Conservation (phyloP, 2,888 invertebrate genomes). For the Altica lythri region DNA sequence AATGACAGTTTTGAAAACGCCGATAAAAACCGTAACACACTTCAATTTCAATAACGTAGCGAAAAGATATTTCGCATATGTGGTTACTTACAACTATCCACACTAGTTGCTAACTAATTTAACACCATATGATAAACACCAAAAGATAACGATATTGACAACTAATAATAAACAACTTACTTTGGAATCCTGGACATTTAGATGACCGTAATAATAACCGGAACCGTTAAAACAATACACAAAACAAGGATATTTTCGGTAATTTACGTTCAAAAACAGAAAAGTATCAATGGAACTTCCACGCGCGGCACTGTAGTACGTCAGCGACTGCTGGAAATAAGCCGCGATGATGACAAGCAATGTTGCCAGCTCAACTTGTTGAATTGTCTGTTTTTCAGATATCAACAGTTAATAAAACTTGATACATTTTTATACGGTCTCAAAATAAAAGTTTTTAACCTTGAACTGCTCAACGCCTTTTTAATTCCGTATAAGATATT, state of each 20-base stretch:
- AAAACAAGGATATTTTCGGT: constrained; percentile 19
- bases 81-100: too few relatives aligned
- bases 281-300: constrained; percentile 29
- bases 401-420: too few relatives aligned
- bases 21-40: not conserved
- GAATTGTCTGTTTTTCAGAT: too few relatives aligned
- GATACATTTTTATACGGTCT: too few relatives aligned
- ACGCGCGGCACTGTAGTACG: constrained; percentile 31
- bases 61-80: constrained; percentile 4
- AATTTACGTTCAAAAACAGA: constrained; percentile 28
- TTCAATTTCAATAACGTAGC: constrained; percentile 7
- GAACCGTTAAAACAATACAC: constrained; percentile 14
- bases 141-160: constrained; percentile 1
- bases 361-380: constrained; percentile 20
- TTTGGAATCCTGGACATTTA: constrained; percentile 38
- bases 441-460: too few relatives aligned
- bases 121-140: too few relatives aligned
- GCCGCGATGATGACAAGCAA: constrained; percentile 21
- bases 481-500: too few relatives aligned
- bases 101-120: too few relatives aligned
- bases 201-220: constrained; percentile 21
- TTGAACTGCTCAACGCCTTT: too few relatives aligned
- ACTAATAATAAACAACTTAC: constrained; percentile 32
- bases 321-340: constrained; percentile 35
- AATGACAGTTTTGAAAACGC: constrained; percentile 2